Evolutionary conservation across 92 coral and sea anemone genomes (phyloP).

Genomic region (Hydrozoanthus gracilis): DNA sequence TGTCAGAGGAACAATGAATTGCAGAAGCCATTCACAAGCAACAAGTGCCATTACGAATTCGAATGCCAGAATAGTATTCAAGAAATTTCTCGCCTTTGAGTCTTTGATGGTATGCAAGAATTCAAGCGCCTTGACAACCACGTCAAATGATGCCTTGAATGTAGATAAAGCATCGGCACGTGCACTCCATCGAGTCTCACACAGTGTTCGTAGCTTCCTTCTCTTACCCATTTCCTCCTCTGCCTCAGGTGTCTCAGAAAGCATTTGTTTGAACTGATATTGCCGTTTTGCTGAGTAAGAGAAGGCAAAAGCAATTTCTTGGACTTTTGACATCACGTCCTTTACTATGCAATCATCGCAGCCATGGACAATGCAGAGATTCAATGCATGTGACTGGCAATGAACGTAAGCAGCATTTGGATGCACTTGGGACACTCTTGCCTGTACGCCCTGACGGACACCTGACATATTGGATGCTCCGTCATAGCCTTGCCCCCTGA

Average conservation of each 20-base stretch:
- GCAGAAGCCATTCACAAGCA: conserved; percentile 40
- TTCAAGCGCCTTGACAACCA: conserved; percentile 42
- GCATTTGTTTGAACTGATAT: conserved; percentile 38
- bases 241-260: conserved; percentile 38
- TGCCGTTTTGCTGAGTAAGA: conserved; percentile 43
- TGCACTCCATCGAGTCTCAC: conserved; percentile 42
- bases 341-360: conserved; percentile 21
- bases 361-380: conserved; percentile 36
- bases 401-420: conserved; percentile 9
- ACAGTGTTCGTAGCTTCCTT: conserved; percentile 31
- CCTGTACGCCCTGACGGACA: conserved; percentile 33
- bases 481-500: conserved; percentile 18
- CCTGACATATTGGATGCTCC: conserved; percentile 41
- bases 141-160: conserved; percentile 45
- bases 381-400: conserved; percentile 44
- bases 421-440: conserved; percentile 43
- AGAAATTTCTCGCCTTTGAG: conserved; percentile 41
- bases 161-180: conserved; percentile 37
- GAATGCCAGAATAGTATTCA: conserved; percentile 37
- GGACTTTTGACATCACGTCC: conserved; percentile 38
- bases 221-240: conserved; percentile 30
- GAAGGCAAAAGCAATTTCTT: conserved; percentile 43
- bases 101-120: conserved; percentile 27
- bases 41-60: conserved; percentile 42
- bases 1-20: conserved; percentile 42